Base-by-base conservation (phyloP, 2,888 invertebrate species). In the Octodonta nipae region DNA sequence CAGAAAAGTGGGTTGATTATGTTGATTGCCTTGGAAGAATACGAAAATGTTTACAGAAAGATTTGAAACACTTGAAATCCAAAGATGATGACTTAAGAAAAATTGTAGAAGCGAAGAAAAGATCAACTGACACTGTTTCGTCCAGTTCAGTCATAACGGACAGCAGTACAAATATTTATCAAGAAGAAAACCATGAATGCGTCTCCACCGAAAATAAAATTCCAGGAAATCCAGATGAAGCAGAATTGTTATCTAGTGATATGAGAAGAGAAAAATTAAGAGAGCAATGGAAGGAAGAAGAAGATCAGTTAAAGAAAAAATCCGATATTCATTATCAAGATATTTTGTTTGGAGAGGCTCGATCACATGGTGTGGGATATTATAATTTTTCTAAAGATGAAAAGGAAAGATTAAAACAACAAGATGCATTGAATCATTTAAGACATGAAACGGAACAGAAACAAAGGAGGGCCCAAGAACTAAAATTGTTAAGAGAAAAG, bases 291-390 rank as follows among this genome's bases (percentile, higher is more conserved):
- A 87, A 91, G 50, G 67, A 80, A 41, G 84, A 89, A 50, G 86
- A 84, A 52, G 70, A 67, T 28, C 76, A 79, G 50, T 63, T 86
- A 31, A 56, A 73, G 0, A 68, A 76, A 3, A 81, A 87, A 59
- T 65, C 73, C 36, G 70, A 82, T 60, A 71, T 88, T 30, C 92
- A 93, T 63, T 95, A 95, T 55, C 85, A 91, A 61, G 89, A 93
- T 65, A 70, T 95, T 31, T 69, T 86, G 34, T 89, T 82, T 60
- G 83, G 88, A 60, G 93, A 95, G 75, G 86, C 91, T 0, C 71
- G 93, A 38, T 73, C 78, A 7, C 92, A 93, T 55, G 95, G 93
- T 51, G 88, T 88, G 11, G 87, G 86, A 4, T 95, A 87, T 63
- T 93, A 80, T 61, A 74, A 79, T 13, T 92, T 95, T 60, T 86